Conservation (phyloP, 2,888 invertebrate species). For the Erebia aethiops region DNA sequence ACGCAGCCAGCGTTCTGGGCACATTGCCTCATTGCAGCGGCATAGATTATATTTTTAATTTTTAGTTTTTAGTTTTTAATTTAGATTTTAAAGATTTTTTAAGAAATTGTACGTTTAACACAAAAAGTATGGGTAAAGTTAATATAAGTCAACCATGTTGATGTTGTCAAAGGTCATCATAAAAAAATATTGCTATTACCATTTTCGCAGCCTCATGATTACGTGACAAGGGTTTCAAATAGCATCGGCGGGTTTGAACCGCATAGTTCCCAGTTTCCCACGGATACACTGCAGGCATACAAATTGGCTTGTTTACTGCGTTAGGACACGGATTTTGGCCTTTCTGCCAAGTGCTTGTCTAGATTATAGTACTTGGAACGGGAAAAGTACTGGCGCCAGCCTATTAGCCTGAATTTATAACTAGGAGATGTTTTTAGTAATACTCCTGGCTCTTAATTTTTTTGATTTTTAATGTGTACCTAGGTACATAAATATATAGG, state of each 20-base stretch:
- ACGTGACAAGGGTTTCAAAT: constrained; percentile 36
- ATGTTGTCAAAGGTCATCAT: constrained; percentile 11
- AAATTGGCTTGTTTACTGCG: constrained; percentile 47
- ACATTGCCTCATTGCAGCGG: too few relatives aligned
- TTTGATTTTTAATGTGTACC: too few relatives aligned
- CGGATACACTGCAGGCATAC: constrained; percentile 42
- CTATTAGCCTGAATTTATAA: not conserved
- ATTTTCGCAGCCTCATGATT: constrained; percentile 31
- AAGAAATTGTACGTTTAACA: too few relatives aligned
- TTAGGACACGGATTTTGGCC: constrained; percentile 51
- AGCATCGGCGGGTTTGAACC: constrained; percentile 20
- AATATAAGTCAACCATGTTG: too few relatives aligned
- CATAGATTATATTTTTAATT: too few relatives aligned
- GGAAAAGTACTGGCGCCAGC: constrained; percentile 27
- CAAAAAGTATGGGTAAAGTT: too few relatives aligned
- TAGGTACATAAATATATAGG: too few relatives aligned
- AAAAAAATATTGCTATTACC: constrained; percentile 6
- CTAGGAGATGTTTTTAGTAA: not conserved
- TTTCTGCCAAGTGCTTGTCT: constrained; percentile 25
- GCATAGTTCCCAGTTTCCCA: constrained; percentile 22
- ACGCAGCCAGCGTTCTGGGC: too few relatives aligned
- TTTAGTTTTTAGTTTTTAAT: too few relatives aligned
- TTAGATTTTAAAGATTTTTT: too few relatives aligned
- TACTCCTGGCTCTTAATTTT: too few relatives aligned
- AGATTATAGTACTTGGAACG: constrained; percentile 20